Evolutionary conservation across 1,140 invertebrate species (phyloP), one percentile per base, ranked within the genome.

Genomic region (Armadillidium nasatum): DNA sequence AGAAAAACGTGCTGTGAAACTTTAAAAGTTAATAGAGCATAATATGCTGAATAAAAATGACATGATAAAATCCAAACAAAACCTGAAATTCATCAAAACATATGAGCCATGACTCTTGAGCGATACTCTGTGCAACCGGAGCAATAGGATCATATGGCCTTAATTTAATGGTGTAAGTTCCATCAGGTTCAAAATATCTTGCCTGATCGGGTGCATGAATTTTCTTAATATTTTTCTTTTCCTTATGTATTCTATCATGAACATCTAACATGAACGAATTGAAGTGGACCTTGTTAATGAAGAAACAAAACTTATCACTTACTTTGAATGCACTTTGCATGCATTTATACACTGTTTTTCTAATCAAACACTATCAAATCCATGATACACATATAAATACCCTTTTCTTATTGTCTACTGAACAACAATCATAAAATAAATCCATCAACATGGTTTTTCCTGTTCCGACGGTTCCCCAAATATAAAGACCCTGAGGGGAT

Each of bases 21-120:
- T n/a, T n/a, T n/a, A n/a, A n/a, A 33, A 69, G 44, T 11, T n/a
- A 10, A 23, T 68, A 7, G 13, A 75, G 4, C 21, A 23, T 23
- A 10, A n/a, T n/a, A n/a, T n/a, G n/a, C n/a, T 19, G n/a, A 71
- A 74, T 13, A 10, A 19, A 7, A 44, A n/a, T 68, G 21, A 19
- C n/a, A 74, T 69, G 45, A 33, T 43, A 43, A 69, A 66, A 22
- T 33, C 45, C 33, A n/a, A 22, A 7, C 46, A 22, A 45, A 85
- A 94, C 96, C 89, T 99, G 97, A 88, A 99, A 99, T 87, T 99
- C 96, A 88, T 99, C 96, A 86, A 99, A 98, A 87, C 97, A 99
- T 15, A 99, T 89, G 15, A 99, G 86, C 92, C 93, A 96, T 21
- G 93, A 89, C 83, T 95, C 90, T 70, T 91, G 86, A 22, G 90